Evolutionary conservation across 2,888 invertebrate species (phyloP), one percentile per base, ranked within the genome.

Genomic region (Phragmatobia fuliginosa): DNA sequence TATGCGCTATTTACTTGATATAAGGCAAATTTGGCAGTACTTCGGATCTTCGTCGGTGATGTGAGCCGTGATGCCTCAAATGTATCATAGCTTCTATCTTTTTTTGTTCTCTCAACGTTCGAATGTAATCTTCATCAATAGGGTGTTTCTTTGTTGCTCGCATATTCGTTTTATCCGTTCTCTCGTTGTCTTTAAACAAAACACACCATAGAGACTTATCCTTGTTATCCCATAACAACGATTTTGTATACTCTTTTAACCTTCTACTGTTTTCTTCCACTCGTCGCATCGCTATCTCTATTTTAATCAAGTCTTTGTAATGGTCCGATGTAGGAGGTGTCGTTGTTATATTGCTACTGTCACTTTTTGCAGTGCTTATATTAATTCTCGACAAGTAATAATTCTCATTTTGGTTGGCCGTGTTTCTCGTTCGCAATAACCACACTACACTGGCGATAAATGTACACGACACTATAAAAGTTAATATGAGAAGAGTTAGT

Each of bases 371-470:
- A 70, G 88, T 83, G 88, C 91, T 95, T 92, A 94, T 93, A 94
- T 95, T 95, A 94, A 95, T 94, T 92, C 94, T 92, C 92, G 95
- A 94, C 91, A 95, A 91, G 93, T 95, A 94, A 91, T 94, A 95
- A 91, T 93, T 95, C 86, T 95, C 95, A 94, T 94, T 94, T 89
- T 94, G 92, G 85, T 90, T 86, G 74, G 89, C 83, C 66, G 89
- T 89, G 83, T 89, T 87, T 81, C 88, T 91, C 73, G 91, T 92
- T 84, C 91, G 90, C 81, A 94, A 83, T 82, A 95, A 84, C 95
- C 95, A 95, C 89, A 94, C 93, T 74, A 95, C 89, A 91, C 95
- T 95, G 73, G 91, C 94, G 66, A 95, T 83, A 78, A 95, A 95
- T 73, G 93, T 90, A 83, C 93, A 94, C 87, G 94, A 91, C 81